These are phyloP conservation scores for Tenthredo notha DNA, from an alignment of 2,888 invertebrate species.

Conservation along the genomic window DNA sequence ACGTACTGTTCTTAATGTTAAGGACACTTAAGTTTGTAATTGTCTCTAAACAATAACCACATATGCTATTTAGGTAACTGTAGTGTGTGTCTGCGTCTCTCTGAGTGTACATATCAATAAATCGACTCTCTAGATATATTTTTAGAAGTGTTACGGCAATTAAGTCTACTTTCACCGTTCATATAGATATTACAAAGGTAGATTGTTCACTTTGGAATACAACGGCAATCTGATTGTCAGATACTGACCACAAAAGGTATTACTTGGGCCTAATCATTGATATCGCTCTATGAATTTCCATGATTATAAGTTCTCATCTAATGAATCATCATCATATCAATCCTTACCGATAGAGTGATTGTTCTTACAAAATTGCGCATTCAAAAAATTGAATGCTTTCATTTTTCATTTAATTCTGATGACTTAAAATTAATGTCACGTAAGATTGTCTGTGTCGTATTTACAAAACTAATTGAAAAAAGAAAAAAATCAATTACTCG, in stretches of 20 bases:
- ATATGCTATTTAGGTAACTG: conserved; percentile 54
- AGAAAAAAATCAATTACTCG: neutral
- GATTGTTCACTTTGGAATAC: conserved; percentile 15
- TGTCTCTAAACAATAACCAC: conserved; percentile 66
- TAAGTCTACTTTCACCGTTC: conserved; percentile 8
- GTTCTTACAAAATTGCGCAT: neutral
- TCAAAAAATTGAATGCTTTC: neutral
- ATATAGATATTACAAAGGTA: neutral
- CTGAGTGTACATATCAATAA: conserved; percentile 46
- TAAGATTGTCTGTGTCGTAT: conserved; percentile 26
- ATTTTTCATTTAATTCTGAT: neutral
- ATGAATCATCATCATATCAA: neutral
- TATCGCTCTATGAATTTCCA: conserved; percentile 1
- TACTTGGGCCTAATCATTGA: neutral
- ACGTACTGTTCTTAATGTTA: conserved; percentile 71
- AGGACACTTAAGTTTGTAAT: conserved; percentile 77
- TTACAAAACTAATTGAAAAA: neutral
- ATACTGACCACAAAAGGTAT: neutral
- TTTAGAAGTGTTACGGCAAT: conserved; percentile 35
- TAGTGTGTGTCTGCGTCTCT: conserved; percentile 46
- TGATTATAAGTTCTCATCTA: conserved; percentile 5
- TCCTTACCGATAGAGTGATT: conserved; percentile 30
- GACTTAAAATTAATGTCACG: neutral
- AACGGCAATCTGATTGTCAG: neutral
- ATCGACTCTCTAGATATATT: conserved; percentile 34